These are phyloP conservation scores for Podilymbus podiceps DNA, from an alignment of 2,113 vertebrate species.

Conservation along the genomic window DNA sequence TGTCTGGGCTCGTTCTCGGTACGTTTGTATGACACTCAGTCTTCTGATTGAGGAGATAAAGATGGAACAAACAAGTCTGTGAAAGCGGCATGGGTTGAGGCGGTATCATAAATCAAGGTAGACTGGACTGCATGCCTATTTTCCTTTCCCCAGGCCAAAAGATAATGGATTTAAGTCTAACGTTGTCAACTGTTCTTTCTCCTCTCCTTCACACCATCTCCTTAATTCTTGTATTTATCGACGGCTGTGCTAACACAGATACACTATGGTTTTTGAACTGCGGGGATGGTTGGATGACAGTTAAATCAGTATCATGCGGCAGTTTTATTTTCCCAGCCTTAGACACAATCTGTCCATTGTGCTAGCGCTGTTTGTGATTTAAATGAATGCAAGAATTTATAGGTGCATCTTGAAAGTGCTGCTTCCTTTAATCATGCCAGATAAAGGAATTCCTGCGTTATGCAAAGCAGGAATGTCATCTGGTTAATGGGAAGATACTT, in stretches of 20 bases:
- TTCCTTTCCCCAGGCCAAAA: not conserved
- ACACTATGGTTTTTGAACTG: not conserved
- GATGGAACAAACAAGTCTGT: accelerated
- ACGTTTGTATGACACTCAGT: accelerated
- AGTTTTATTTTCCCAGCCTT: not conserved
- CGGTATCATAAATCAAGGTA: not conserved
- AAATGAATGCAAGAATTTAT: conserved; percentile 33
- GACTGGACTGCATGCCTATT: not conserved
- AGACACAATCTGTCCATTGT: conserved; percentile 13
- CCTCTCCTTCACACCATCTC: not conserved
- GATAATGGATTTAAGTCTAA: not conserved
- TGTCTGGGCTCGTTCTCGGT: accelerated
- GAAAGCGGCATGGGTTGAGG: not conserved
- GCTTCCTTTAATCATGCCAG: not conserved
- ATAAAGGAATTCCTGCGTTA: conserved; percentile 27
- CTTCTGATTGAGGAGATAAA: not conserved
- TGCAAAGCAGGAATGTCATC: not conserved
- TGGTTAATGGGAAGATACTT: conserved; percentile 19
- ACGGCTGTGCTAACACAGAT: conserved; percentile 33
- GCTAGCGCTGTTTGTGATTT: not conserved
- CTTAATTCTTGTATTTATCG: not conserved
- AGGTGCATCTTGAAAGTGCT: not conserved
- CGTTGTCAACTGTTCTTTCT: not conserved
- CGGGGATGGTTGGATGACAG: not conserved
- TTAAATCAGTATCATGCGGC: not conserved